phyloP scores from a whole-genome alignment of 1,140 invertebrate species.

The Medauroidea extradentata region DNA sequence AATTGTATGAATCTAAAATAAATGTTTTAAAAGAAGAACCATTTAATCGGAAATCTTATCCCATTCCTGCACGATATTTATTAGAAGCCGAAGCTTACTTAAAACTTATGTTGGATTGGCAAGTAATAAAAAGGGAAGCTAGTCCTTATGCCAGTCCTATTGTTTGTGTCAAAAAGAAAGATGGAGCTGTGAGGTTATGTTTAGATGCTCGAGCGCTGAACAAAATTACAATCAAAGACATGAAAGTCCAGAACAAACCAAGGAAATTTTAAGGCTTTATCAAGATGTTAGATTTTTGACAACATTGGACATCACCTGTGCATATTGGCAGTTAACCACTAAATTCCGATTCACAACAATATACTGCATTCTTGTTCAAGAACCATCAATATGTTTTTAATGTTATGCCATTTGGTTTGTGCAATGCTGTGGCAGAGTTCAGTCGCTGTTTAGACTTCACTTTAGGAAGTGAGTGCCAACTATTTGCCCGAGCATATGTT shows the following conservation, averaged over 20 bases:
- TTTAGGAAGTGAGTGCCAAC: not conserved
- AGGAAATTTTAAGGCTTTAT: slow-evolving; percentile 25
- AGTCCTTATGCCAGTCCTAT: slow-evolving; percentile 38
- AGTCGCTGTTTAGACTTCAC: slow-evolving; percentile 29
- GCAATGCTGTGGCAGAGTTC: no score
- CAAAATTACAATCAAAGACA: slow-evolving; percentile 18
- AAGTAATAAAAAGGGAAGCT: slow-evolving; percentile 24
- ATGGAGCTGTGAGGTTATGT: slow-evolving; percentile 31
- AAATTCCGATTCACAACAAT: slow-evolving; percentile 24
- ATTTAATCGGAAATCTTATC: slow-evolving; percentile 19
- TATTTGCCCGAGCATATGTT: slow-evolving; percentile 18
- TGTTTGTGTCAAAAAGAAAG: slow-evolving; percentile 27
- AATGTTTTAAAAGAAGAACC: not conserved
- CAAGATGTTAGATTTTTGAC: slow-evolving; percentile 26
- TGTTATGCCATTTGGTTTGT: slow-evolving; percentile 21
- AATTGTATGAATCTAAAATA: slow-evolving; percentile 5
- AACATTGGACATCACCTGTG: slow-evolving; percentile 32
- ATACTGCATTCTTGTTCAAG: slow-evolving; percentile 35
- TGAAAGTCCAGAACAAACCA: slow-evolving; percentile 20
- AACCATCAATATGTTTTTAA: slow-evolving; percentile 30
- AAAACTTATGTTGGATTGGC: slow-evolving; percentile 19
- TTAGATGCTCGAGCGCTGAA: slow-evolving; percentile 37
- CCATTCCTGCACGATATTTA: slow-evolving; percentile 16
- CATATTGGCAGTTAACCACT: slow-evolving; percentile 39
- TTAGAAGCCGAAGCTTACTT: slow-evolving; percentile 16